phyloP scores from a whole-genome alignment of 1,140 invertebrate species.

The Leptinotarsa undecemlineata region DNA sequence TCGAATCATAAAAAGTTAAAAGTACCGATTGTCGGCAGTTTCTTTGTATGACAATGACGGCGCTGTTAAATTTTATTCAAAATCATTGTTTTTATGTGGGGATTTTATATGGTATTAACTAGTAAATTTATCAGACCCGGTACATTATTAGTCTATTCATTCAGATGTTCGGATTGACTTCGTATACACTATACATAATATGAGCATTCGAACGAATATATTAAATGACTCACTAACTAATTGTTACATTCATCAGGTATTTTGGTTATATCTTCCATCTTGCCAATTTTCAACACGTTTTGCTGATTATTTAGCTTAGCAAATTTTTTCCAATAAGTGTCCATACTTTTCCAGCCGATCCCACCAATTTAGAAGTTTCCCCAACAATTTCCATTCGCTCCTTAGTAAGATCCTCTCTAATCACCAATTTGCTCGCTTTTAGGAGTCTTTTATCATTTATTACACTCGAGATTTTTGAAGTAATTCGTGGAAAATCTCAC shows the following conservation, averaged over 20 bases:
- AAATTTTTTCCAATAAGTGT: background rate
- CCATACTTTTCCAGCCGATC: background rate
- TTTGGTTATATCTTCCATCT: conserved; percentile 10
- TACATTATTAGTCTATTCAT: background rate
- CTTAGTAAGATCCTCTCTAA: conserved; percentile 11
- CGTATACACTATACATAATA: background rate
- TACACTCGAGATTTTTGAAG: background rate
- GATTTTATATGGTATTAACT: background rate
- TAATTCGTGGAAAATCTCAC: conserved; percentile 7
- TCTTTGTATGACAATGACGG: too few relatives aligned
- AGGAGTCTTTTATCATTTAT: background rate
- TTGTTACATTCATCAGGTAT: conserved; percentile 3
- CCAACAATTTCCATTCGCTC: conserved; percentile 4
- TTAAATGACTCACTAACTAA: conserved; percentile 1
- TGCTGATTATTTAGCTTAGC: conserved; percentile 11
- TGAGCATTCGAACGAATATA: background rate
- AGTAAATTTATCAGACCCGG: background rate
- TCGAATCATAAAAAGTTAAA: too few relatives aligned
- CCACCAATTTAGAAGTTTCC: background rate
- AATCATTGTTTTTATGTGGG: too few relatives aligned
- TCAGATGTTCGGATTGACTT: too few relatives aligned
- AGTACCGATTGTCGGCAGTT: too few relatives aligned
- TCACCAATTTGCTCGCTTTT: conserved; percentile 8
- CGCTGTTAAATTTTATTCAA: too few relatives aligned
- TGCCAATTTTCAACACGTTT: conserved; percentile 14